Conservation (phyloP, 2,888 invertebrate genomes). For the Catocala sponsa region DNA sequence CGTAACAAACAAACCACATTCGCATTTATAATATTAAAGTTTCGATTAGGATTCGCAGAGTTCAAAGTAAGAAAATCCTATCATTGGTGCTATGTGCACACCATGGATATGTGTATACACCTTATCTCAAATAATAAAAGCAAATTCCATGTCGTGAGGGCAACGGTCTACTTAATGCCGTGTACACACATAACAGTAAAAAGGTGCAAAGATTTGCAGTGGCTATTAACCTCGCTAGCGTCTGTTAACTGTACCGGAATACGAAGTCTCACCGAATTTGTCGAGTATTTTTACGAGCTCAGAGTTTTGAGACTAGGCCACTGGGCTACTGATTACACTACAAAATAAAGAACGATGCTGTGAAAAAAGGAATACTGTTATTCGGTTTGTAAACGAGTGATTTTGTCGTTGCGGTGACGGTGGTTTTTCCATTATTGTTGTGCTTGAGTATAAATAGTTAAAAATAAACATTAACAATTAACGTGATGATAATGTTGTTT, state of each 20-base stretch:
- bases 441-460: too few relatives aligned
- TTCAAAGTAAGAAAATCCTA: too few relatives aligned
- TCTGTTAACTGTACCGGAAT: slow-evolving; percentile 19
- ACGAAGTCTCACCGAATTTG: slow-evolving; percentile 6
- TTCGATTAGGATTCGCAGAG: too few relatives aligned
- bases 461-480: too few relatives aligned
- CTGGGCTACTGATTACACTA: slow-evolving; percentile 10
- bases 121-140: slow-evolving; percentile 6
- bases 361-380: not conserved
- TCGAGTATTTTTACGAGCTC: slow-evolving; percentile 9
- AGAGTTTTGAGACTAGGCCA: slow-evolving; percentile 5
- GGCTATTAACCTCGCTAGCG: slow-evolving; percentile 22
- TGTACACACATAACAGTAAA: slow-evolving; percentile 14
- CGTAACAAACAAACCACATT: too few relatives aligned
- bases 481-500: too few relatives aligned
- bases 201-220: slow-evolving; percentile 26
- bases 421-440: too few relatives aligned
- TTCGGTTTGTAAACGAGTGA: not conserved
- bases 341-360: not conserved
- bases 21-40: too few relatives aligned
- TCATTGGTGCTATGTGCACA: too few relatives aligned
- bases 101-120: too few relatives aligned
- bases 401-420: not conserved
- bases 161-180: slow-evolving; percentile 17
- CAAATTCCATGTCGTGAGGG: slow-evolving; percentile 10